Conservation (phyloP, 1,140 invertebrate genomes). For the Araneus ventricosus region DNA sequence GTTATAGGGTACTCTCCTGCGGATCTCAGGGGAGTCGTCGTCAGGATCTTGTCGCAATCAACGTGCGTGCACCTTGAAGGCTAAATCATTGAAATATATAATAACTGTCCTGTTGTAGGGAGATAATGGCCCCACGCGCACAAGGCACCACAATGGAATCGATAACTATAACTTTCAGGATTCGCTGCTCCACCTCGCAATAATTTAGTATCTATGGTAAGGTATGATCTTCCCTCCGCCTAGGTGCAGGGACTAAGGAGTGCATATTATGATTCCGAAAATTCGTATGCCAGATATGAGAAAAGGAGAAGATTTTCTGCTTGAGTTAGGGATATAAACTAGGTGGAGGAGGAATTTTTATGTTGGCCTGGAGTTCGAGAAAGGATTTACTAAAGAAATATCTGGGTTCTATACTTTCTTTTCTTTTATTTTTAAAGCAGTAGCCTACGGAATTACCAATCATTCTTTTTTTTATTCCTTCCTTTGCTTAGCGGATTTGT, state of each 20-base stretch:
- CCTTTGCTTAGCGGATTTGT: neutral
- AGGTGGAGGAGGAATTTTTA: conserved; percentile 18
- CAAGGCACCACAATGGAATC: conserved; percentile 40
- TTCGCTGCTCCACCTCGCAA: conserved; percentile 40
- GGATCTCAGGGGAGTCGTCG: conserved; percentile 45
- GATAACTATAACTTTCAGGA: conserved; percentile 68
- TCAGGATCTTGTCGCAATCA: conserved; percentile 66
- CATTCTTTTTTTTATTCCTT: neutral
- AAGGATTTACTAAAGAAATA: conserved; percentile 14
- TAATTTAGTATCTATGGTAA: conserved; percentile 68
- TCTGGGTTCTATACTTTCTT: neutral
- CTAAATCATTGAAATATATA: conserved; percentile 73
- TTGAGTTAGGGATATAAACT: conserved; percentile 41
- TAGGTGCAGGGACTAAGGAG: neutral
- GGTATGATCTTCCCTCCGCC: neutral
- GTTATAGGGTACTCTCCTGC: conserved; percentile 3
- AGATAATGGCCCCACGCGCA: conserved; percentile 57
- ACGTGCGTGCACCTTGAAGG: conserved; percentile 63
- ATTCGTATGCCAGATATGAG: conserved; percentile 10
- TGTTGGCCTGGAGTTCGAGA: neutral
- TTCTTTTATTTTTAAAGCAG: neutral
- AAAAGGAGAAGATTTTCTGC: conserved; percentile 11
- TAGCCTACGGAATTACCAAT: neutral
- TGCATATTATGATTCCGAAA: conserved; percentile 46
- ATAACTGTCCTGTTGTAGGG: conserved; percentile 68